Percentiles rank a stretch among this genome's conserved stretches.
phyloP scores from a whole-genome alignment of 2,113 vertebrate genomes.

The Limnothrissa miodon region DNA sequence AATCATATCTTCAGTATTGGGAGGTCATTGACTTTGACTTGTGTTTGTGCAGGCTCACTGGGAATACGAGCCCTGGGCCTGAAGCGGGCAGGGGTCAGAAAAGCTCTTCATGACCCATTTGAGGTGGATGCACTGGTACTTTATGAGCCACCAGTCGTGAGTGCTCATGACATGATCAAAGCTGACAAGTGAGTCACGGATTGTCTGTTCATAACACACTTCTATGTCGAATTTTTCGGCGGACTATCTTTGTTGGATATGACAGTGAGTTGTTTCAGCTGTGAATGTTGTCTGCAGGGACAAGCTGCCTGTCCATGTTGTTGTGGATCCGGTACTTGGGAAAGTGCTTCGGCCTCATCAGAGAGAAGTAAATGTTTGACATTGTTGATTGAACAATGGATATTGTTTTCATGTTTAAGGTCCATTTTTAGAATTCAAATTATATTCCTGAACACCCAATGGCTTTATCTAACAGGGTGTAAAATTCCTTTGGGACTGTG shows the following conservation, averaged over 20 bases:
- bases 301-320: slow-evolving; percentile 90
- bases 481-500: slow-evolving; percentile 97
- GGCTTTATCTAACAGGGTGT: slow-evolving; percentile 77
- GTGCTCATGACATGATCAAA: slow-evolving; percentile 88
- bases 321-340: slow-evolving; percentile 92
- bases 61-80: slow-evolving; percentile 85
- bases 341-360: slow-evolving; percentile 93
- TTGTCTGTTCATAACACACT: not conserved
- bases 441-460: not conserved
- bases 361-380: slow-evolving; percentile 81
- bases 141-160: slow-evolving; percentile 81
- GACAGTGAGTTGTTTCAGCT: slow-evolving; percentile 15
- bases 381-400: not conserved
- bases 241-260: not conserved
- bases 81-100: slow-evolving; percentile 82
- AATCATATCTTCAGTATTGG: not conserved
- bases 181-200: slow-evolving; percentile 86
- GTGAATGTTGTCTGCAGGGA: slow-evolving; percentile 68
- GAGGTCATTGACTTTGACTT: not conserved
- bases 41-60: slow-evolving; percentile 73
- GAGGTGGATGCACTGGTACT: slow-evolving; percentile 90
- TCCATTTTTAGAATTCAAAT: not conserved
- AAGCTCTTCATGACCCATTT: slow-evolving; percentile 89
- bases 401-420: not conserved
- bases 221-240: not conserved